phyloP scores from a whole-genome alignment of 2,888 invertebrate species.

The Microplitis manilae region DNA sequence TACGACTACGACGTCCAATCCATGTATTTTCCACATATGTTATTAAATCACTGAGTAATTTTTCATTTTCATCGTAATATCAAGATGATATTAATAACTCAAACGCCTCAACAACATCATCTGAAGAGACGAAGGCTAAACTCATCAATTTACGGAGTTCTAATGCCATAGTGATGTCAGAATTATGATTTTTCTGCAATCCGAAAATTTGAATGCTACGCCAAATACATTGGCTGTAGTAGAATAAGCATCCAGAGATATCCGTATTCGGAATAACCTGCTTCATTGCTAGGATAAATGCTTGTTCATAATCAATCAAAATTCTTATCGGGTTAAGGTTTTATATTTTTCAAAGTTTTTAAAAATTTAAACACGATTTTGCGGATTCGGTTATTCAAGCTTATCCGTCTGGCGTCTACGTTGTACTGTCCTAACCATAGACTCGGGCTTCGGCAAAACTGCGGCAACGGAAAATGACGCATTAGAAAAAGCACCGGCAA shows the following conservation, averaged over 20 bases:
- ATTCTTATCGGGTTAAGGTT: too few species aligned
- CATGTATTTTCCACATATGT: background rate
- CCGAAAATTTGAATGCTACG: background rate
- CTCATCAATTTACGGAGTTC: slow-evolving; percentile 5
- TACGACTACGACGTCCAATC: background rate
- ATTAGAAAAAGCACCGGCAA: background rate
- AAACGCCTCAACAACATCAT: background rate
- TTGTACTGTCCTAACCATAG: background rate
- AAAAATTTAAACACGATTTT: too few species aligned
- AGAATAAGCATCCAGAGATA: slow-evolving; percentile 18
- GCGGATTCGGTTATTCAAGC: too few species aligned
- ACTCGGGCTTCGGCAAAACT: background rate
- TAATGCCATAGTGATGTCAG: background rate
- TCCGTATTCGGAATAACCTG: background rate
- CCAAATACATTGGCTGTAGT: slow-evolving; percentile 18
- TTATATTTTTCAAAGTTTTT: too few species aligned
- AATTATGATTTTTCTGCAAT: background rate
- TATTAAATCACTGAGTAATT: background rate
- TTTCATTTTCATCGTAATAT: slow-evolving; percentile 2
- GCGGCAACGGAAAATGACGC: background rate
- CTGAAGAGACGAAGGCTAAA: background rate
- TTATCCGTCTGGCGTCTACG: background rate
- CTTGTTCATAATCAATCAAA: background rate
- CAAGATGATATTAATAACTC: background rate
- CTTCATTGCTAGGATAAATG: background rate